These are phyloP conservation scores for Synanthedon tipuliformis DNA, from an alignment of 2,888 invertebrate genomes.

Conservation along the genomic window DNA sequence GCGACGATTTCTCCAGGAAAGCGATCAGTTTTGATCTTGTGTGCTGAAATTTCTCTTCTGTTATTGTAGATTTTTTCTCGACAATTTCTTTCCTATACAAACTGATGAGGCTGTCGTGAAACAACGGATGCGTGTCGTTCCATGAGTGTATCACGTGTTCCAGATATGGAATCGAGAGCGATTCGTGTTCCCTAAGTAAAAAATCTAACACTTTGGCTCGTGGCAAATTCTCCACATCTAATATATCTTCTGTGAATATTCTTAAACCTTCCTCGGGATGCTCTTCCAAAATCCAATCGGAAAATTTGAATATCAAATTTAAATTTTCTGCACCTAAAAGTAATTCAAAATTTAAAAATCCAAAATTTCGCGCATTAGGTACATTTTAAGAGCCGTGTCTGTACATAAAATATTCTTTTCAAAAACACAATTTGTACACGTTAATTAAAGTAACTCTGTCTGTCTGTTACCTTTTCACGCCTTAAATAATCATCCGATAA, in stretches of 20 bases:
- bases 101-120: constrained; percentile 92
- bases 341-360: neutral
- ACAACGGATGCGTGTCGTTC: constrained; percentile 85
- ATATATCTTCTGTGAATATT: constrained; percentile 87
- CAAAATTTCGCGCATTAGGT: neutral
- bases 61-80: constrained; percentile 36
- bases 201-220: constrained; percentile 90
- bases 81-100: constrained; percentile 85
- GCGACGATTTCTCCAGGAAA: constrained; percentile 83
- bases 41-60: constrained; percentile 45
- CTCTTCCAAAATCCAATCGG: constrained; percentile 90
- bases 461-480: too few species aligned
- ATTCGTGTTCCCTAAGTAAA: constrained; percentile 82
- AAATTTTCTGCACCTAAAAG: constrained; percentile 78
- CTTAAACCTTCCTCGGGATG: constrained; percentile 90
- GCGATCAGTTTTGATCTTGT: constrained; percentile 73
- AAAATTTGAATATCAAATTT: constrained; percentile 92
- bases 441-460: too few species aligned
- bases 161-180: constrained; percentile 89
- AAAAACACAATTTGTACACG: too few species aligned
- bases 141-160: constrained; percentile 94
- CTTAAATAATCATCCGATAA: too few species aligned
- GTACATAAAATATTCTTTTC: too few species aligned
- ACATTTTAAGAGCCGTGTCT: too few species aligned
- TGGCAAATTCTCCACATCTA: constrained; percentile 90